phyloP scores from a whole-genome alignment of 1,140 invertebrate genomes.

The Conopomorpha cramerella region DNA sequence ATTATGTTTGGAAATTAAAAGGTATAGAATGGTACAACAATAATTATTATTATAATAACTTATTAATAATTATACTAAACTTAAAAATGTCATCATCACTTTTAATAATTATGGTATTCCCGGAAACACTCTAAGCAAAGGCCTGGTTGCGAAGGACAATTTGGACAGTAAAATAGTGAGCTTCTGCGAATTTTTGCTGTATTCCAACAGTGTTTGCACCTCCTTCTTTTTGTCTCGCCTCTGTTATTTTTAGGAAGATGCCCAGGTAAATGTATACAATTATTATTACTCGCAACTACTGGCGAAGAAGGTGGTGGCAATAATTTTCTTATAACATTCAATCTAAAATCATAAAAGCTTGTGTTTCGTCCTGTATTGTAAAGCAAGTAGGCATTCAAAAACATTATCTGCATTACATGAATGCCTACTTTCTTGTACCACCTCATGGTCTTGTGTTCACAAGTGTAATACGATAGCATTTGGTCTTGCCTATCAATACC shows the following conservation, averaged over 20 bases:
- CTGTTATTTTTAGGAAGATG: neutral
- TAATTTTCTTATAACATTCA: neutral
- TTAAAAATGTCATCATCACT: no score
- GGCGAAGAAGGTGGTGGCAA: neutral
- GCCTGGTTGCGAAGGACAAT: neutral
- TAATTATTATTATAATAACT: no score
- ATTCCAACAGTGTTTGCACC: constrained; percentile 1
- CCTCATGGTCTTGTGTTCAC: constrained; percentile 6
- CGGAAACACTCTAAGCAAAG: neutral
- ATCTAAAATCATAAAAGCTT: neutral
- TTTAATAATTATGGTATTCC: neutral
- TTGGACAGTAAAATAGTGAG: neutral
- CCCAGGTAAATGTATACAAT: neutral
- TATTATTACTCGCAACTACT: neutral
- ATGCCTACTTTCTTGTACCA: constrained; percentile 9
- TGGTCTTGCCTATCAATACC: constrained; percentile 8
- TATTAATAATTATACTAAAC: no score
- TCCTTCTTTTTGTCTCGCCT: neutral
- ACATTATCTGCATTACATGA: constrained; percentile 2
- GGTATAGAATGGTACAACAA: no score
- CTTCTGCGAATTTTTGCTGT: neutral
- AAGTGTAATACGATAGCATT: constrained; percentile 7
- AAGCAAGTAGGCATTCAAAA: constrained; percentile 2
- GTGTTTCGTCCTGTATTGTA: neutral
- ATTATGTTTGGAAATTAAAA: no score